Base-by-base conservation (phyloP, 2,113 vertebrate species). In the Narcine bancroftii region DNA sequence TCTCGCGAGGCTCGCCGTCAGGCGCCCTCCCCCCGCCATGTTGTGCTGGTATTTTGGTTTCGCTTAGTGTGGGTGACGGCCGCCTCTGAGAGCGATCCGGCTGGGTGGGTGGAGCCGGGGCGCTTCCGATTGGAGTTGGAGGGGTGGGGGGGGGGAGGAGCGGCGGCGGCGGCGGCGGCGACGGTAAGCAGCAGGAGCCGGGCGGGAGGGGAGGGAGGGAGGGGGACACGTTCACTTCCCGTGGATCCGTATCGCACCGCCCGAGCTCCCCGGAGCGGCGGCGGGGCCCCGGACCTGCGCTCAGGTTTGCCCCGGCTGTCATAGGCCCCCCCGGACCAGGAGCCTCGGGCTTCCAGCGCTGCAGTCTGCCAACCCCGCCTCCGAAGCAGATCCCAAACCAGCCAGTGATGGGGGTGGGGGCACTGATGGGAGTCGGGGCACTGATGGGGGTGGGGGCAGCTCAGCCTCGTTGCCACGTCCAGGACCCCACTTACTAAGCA, bases 141-240 rank as follows among this genome's bases (percentile, higher is more conserved):
- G 93, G 93, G 85, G 93, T 92, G 94, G 73, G 91, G 94, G 93
- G 92, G 93, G 93, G 89, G 95, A 94, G 93, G 89, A 93, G 95
- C 93, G 79, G 92, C 93, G 93, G 92, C 92, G 77, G 89, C 63
- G 72, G 93, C 95, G 94, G 94, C 94, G 94, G 94, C 60, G 93
- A 93, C 95, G 96, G 65, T 95, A 95, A 93, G 94, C 93, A 93
- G 94, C 93, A 75, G 0, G 92, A 89, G 93, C 93, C 81, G 94
- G 92, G 47, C 94, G 93, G 94, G 94, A 71, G 1, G 92, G 79
- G 93, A 93, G 75, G 94, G 93, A 47, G 94, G 94, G 94, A 69
- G 95, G 94, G 81, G 94, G 94, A 83, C 92, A 94, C 93, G 94
- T n/a, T 42, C 65, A 93, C 66, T 69, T 24, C 17, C 19, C 66